Evolutionary conservation across 2,888 invertebrate genomes (phyloP), one percentile per base, ranked within the genome.

Genomic region (Ormyrus labotus): DNA sequence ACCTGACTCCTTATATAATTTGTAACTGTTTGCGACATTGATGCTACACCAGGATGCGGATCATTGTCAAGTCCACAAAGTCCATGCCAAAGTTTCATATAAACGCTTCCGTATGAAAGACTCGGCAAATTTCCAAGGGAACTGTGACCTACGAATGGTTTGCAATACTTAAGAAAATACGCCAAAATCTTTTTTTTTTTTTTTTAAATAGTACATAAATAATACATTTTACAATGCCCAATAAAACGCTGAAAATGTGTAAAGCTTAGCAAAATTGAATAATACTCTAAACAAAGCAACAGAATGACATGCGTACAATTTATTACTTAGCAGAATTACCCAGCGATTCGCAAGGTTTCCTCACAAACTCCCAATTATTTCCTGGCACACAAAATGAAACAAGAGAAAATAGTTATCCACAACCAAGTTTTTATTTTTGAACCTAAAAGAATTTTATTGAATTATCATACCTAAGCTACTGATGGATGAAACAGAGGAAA

Each of bases 51-150:
- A 3, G 96, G 96, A 90, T 96, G 95, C 1, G 99, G 98, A 93
- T 99, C 99, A 81, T 93, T 93, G 79, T 96, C 94, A 87, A 98
- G 93, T 80, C 93, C 92, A 82, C 94, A 92, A 84, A 99, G 92
- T 34, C 96, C 95, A 85, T 94, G 93, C 98, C 98, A 99, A 78
- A 99, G 93, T 91, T 96, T 96, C 91, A 95, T 95, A 91, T 98
- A 98, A 77, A 98, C 95, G 11, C 96, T 96, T 45, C 95, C 94
- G 88, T 94, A 95, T 2, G 93, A 92, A 51, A 93, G 87, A 80
- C 92, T 92, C 61, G 92, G 91, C 73, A 92, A 87, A 80, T 92
- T 91, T 45, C 92, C 92, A n/a, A 92, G 86, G 55, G 92, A 89
- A 79, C 88, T 88, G 76, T 91, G 89, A 65, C 91, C 91, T 91